Percentiles rank a stretch among this genome's conserved stretches.
phyloP scores from a whole-genome alignment of 2,113 vertebrate genomes.

The Lepisosteus osseus region DNA sequence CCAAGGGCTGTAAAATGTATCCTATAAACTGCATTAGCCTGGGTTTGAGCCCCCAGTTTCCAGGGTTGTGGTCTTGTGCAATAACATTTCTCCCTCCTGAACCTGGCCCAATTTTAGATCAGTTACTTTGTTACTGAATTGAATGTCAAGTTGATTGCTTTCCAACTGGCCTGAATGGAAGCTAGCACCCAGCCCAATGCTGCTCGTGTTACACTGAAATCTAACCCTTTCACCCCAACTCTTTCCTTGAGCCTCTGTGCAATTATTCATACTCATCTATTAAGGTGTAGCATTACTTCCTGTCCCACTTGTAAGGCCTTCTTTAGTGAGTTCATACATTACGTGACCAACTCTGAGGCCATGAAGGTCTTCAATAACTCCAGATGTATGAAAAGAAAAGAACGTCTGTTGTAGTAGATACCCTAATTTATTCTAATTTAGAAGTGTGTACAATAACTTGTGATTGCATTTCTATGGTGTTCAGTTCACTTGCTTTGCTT shows the following conservation, averaged over 20 bases:
- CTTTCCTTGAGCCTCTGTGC: constrained; percentile 7
- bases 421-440: too few relatives aligned
- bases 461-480: too few relatives aligned
- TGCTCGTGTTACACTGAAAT: constrained; percentile 24
- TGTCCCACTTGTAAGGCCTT: not conserved
- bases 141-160: constrained; percentile 18
- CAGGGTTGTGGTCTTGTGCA: constrained; percentile 19
- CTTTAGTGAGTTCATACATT: too few relatives aligned
- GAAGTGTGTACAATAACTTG: too few relatives aligned
- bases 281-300: constrained; percentile 27
- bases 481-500: too few relatives aligned
- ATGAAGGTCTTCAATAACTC: too few relatives aligned
- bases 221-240: constrained; percentile 25
- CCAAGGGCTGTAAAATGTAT: constrained; percentile 20
- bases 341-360: too few relatives aligned
- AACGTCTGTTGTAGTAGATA: too few relatives aligned
- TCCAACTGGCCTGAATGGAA: constrained; percentile 2
- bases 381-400: too few relatives aligned
- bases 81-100: constrained; percentile 1
- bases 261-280: constrained; percentile 28
- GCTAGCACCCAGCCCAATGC: not conserved
- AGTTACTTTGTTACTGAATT: constrained; percentile 23
- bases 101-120: constrained; percentile 22
- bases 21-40: constrained; percentile 20
- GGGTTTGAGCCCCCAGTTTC: constrained; percentile 6